Percentiles rank a stretch among this genome's conserved stretches.
Evolutionary conservation across 2,797 vertebrate genomes (phyloP).

Genomic region (Phalloptychus januarius): DNA sequence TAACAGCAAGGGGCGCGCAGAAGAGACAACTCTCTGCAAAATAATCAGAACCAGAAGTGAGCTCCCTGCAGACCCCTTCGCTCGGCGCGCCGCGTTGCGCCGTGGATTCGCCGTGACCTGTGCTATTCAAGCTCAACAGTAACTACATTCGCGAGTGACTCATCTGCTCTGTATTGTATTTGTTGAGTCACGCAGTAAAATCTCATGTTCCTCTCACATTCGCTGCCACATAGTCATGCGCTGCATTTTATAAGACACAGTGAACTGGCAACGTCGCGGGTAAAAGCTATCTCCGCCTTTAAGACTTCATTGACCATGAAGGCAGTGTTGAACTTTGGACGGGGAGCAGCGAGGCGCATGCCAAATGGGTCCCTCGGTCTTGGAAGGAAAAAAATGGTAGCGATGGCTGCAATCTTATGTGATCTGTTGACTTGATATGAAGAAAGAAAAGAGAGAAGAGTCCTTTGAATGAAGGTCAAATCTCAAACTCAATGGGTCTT

Average conservation of each 20-base stretch:
- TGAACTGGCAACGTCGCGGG: slow-evolving; percentile 24
- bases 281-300: slow-evolving; percentile 33
- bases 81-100: slow-evolving; percentile 34
- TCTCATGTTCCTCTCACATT: slow-evolving; percentile 47
- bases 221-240: slow-evolving; percentile 30
- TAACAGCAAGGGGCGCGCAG: slow-evolving; percentile 18
- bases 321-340: slow-evolving; percentile 44
- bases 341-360: background rate
- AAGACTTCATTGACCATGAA: slow-evolving; percentile 48
- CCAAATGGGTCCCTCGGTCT: slow-evolving; percentile 28
- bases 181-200: slow-evolving; percentile 59
- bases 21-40: slow-evolving; percentile 30
- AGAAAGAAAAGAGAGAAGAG: slow-evolving; percentile 9
- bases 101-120: slow-evolving; percentile 43
- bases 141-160: slow-evolving; percentile 59
- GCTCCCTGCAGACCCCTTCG: slow-evolving; percentile 54
- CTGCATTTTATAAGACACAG: slow-evolving; percentile 29
- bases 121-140: slow-evolving; percentile 40
- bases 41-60: slow-evolving; percentile 67
- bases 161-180: slow-evolving; percentile 65
- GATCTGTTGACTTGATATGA: slow-evolving; percentile 6
- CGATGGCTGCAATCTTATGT: background rate
- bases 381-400: slow-evolving; percentile 17
- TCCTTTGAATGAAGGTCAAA: slow-evolving; percentile 14
- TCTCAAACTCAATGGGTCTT: slow-evolving; percentile 29